Evolutionary conservation across 2,113 vertebrate genomes (phyloP), one percentile per base, ranked within the genome.

Genomic region (Labrus mixtus): DNA sequence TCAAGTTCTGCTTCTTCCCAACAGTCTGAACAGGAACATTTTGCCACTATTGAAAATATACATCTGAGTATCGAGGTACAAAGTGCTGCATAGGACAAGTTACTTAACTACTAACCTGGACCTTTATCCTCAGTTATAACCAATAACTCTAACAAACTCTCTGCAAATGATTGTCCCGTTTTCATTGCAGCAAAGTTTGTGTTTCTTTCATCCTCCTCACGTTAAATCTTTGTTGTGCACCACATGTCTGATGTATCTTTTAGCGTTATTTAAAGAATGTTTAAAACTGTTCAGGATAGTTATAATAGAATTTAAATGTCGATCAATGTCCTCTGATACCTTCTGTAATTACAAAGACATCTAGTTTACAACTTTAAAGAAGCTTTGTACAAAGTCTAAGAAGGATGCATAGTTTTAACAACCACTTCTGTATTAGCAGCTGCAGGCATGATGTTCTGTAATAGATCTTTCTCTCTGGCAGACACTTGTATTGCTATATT

Each of bases 1-100:
- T 93, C 93, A 63, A 95, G 93, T 90, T 90, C 91, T 64, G 89
- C 82, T 41, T 87, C 91, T 65, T 87, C 68, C 63, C 93, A 92
- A 73, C 82, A 84, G 73, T 89, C 64, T 89, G 91, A 93, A 64
- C 91, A 90, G 1, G 92, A 91, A 84, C 90, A 83, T 60, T 92
- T 92, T 83, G 85, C 89, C 4, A 92, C 94, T 68, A 79, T 82
- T 70, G 92, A 95, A 92, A 94, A 94, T 68, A 85, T 93, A 76
- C 91, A 92, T 82, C 90, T 89, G 79, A 90, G 82, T 78, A 51
- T 87, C 36, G 90, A 96, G 93, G 93, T 96, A 96, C 92, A 94
- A 77, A 19, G 79, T 77, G 90, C 82, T 48, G 43, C 11, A 73
- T 48, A 57, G 78, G 73, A 81, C 68, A 46, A 75, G 55, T 6